Evolutionary conservation across 2,888 invertebrate genomes (phyloP).

Genomic region (Bruchidius siliquastri): DNA sequence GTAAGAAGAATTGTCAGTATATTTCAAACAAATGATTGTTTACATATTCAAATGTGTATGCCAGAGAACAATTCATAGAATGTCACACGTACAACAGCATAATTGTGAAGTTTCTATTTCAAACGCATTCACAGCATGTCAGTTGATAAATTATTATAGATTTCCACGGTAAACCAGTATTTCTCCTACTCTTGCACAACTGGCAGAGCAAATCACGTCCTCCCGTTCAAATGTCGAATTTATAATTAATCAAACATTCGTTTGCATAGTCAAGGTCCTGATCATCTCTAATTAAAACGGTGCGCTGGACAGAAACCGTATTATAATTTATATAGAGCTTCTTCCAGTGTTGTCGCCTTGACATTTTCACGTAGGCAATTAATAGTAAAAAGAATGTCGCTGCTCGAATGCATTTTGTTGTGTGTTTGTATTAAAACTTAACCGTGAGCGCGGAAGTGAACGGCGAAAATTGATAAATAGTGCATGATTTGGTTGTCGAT

Average conservation of each 20-base stretch:
- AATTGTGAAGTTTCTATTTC: too few species aligned
- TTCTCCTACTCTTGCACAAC: conserved; percentile 9
- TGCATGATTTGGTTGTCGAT: background rate
- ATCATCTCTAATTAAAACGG: conserved; percentile 33
- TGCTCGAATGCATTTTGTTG: background rate
- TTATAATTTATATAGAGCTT: conserved; percentile 39
- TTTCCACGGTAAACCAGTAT: conserved; percentile 4
- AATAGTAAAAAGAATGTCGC: conserved; percentile 25
- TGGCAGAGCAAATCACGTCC: conserved; percentile 16
- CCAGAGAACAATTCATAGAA: too few species aligned
- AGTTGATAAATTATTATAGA: background rate
- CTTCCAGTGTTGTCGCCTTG: conserved; percentile 30
- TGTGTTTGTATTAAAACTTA: background rate
- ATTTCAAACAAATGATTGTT: too few species aligned
- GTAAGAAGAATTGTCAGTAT: too few species aligned
- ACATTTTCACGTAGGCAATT: conserved; percentile 38
- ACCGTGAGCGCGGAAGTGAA: background rate
- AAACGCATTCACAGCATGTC: too few species aligned
- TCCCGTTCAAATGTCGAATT: conserved; percentile 17
- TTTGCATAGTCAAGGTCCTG: conserved; percentile 7
- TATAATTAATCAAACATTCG: conserved; percentile 6
- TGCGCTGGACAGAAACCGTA: conserved; percentile 34
- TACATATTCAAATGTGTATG: too few species aligned
- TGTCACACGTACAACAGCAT: too few species aligned
- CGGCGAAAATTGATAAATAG: background rate